Percentiles rank a stretch among this genome's conserved stretches.
These are phyloP conservation scores for Temnopleurus reevesii DNA, from an alignment of 53 echinoderm and acorn worm genomes.

Conservation along the genomic window DNA sequence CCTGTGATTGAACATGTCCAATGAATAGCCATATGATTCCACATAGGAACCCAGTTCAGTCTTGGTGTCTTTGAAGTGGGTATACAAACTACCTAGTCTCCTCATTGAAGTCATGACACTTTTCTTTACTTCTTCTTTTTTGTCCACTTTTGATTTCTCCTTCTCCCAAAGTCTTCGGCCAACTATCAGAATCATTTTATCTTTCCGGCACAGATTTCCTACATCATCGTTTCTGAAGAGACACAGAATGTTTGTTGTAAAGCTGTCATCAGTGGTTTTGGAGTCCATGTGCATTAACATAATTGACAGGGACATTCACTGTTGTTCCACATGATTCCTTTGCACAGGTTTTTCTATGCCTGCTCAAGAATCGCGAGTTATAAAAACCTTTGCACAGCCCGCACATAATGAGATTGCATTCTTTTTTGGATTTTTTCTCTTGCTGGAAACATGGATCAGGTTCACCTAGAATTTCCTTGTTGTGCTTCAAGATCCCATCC, in stretches of 20 bases:
- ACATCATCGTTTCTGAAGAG: slow-evolving; percentile 6
- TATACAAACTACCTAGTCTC: slow-evolving; percentile 63
- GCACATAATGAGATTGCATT: slow-evolving; percentile 9
- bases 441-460: neutral
- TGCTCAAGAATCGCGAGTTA: neutral
- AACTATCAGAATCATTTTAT: slow-evolving; percentile 35
- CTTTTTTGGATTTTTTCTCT: neutral
- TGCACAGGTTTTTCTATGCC: slow-evolving; percentile 6
- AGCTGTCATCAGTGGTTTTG: neutral
- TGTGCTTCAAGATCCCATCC: neutral
- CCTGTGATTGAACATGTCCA: slow-evolving; percentile 70
- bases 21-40: slow-evolving; percentile 27
- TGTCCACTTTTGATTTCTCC: slow-evolving; percentile 59
- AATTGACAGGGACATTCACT: neutral
- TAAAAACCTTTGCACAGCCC: neutral
- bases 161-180: slow-evolving; percentile 74
- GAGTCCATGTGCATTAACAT: neutral
- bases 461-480: neutral
- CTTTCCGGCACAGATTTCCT: neutral
- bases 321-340: neutral
- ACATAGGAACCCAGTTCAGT: slow-evolving; percentile 35
- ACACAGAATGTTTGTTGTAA: neutral
- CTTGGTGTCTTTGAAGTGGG: slow-evolving; percentile 49
- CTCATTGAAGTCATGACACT: slow-evolving; percentile 75
- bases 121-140: slow-evolving; percentile 65